phyloP scores from a whole-genome alignment of 2,797 vertebrate genomes.

The Gambusia yucatana region DNA sequence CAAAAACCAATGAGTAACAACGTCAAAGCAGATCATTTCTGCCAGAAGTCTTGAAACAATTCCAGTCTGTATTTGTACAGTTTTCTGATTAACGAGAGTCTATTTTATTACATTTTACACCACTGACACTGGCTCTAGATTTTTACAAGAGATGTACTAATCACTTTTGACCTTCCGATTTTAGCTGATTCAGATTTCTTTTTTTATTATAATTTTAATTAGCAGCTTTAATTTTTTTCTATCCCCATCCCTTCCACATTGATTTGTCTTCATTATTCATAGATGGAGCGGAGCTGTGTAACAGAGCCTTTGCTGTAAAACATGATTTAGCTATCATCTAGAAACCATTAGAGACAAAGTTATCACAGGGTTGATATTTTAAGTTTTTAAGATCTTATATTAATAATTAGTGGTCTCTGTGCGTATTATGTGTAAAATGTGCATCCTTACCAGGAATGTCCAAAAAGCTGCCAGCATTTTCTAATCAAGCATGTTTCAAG shows the following conservation, averaged over 20 bases:
- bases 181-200: slow-evolving; percentile 2
- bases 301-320: not conserved
- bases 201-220: not conserved
- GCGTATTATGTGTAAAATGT: not conserved
- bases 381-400: not conserved
- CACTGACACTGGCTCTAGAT: not conserved
- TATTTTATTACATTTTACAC: not conserved
- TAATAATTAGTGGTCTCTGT: not conserved
- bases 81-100: too few relatives aligned
- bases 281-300: not conserved
- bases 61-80: too few relatives aligned
- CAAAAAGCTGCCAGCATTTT: not conserved
- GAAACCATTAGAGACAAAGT: not conserved
- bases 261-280: not conserved
- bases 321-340: not conserved
- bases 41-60: too few relatives aligned
- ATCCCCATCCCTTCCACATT: not conserved
- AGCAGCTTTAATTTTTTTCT: not conserved
- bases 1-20: not conserved
- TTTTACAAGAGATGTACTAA: not conserved
- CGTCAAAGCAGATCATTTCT: not conserved
- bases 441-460: not conserved
- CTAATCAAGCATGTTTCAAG: not conserved
- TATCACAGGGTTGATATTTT: not conserved
- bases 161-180: not conserved